phyloP scores from a whole-genome alignment of 2,797 vertebrate genomes.

The Emydoidea blandingii region DNA sequence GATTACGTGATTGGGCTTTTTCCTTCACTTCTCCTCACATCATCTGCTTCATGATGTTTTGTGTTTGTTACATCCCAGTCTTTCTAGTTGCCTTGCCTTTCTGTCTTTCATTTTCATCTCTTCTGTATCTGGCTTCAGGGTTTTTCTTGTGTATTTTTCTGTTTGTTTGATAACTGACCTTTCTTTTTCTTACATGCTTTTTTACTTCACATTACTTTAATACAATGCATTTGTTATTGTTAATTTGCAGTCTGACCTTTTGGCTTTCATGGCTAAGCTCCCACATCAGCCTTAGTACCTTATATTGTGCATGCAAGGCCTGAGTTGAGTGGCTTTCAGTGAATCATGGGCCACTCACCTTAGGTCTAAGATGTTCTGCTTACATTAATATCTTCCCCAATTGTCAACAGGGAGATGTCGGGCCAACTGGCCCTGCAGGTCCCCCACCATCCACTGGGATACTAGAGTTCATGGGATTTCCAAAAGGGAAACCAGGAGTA shows the following conservation, averaged over 20 bases:
- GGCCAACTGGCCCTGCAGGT: conserved; percentile 88
- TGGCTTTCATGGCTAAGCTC: background rate
- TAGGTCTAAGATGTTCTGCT: background rate
- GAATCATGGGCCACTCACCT: background rate
- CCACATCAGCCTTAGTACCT: background rate
- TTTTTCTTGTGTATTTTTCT: background rate
- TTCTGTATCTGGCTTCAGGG: background rate
- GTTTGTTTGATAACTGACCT: background rate
- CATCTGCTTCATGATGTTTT: background rate
- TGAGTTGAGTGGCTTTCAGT: background rate
- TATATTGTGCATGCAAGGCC: background rate
- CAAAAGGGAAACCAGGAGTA: conserved; percentile 91
- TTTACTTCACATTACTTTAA: background rate
- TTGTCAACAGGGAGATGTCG: conserved; percentile 88
- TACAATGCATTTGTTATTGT: background rate
- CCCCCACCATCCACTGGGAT: conserved; percentile 87
- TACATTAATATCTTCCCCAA: background rate
- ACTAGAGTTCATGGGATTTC: conserved; percentile 90
- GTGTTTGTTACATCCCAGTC: background rate
- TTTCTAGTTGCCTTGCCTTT: background rate
- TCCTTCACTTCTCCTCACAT: background rate
- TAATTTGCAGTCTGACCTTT: conserved; percentile 18
- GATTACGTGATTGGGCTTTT: background rate
- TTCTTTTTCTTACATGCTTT: background rate
- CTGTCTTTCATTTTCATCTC: background rate